These are phyloP conservation scores for Busseola fusca DNA, from an alignment of 2,888 invertebrate genomes.

Conservation along the genomic window DNA sequence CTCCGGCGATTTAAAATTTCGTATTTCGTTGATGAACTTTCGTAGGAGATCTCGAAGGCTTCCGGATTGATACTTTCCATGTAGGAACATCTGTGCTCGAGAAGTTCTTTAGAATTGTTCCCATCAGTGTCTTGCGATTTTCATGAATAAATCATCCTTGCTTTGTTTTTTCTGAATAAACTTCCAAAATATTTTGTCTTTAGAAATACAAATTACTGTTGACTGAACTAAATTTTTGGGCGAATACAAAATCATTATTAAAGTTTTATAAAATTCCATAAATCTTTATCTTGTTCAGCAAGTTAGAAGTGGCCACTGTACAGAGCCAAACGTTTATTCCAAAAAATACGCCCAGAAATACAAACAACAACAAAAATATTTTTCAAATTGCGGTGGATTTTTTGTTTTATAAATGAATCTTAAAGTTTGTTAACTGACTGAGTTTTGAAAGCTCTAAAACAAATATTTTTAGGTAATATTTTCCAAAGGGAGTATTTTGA, in stretches of 20 bases:
- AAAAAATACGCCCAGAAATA: not conserved
- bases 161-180: slow-evolving; percentile 20
- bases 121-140: slow-evolving; percentile 39
- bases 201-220: slow-evolving; percentile 28
- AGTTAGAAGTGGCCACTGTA: slow-evolving; percentile 2
- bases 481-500: not conserved
- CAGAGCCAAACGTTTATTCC: not conserved
- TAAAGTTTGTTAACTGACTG: slow-evolving; percentile 17
- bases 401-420: not conserved
- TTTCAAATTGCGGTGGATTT: not conserved
- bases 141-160: slow-evolving; percentile 51
- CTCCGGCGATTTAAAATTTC: slow-evolving; percentile 57
- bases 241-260: slow-evolving; percentile 2
- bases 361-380: slow-evolving; percentile 1
- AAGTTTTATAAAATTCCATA: slow-evolving; percentile 14
- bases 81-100: slow-evolving; percentile 63
- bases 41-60: slow-evolving; percentile 49
- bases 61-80: slow-evolving; percentile 55
- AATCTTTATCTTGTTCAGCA: slow-evolving; percentile 8
- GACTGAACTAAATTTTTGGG: slow-evolving; percentile 35
- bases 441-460: not conserved
- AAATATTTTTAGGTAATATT: not conserved
- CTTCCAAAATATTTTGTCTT: slow-evolving; percentile 43
- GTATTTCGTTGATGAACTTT: slow-evolving; percentile 62
- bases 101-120: slow-evolving; percentile 48